Base-by-base conservation (phyloP, 2,797 vertebrate genomes). In the Graptemys geographica region DNA sequence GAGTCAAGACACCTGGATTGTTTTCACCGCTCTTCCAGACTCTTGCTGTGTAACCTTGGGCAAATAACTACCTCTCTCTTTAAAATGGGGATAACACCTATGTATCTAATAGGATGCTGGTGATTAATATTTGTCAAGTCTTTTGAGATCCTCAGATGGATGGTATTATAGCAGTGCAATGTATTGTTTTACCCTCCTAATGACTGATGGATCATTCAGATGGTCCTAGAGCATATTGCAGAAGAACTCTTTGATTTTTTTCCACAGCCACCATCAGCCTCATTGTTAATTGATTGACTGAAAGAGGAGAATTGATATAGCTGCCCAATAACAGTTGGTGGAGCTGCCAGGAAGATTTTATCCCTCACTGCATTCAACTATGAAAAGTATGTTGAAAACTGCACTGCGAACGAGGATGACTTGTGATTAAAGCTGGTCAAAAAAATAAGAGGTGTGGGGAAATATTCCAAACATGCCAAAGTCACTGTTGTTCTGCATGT, bases 161-260 rank as follows among this genome's bases (percentile, higher is more conserved):
- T 55, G 52, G 37, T n/a, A 23, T 19, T 1, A 0, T 2, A 12
- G 41, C 80, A 92, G 13, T 16, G 37, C 25, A 55, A 8, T 0
- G 0, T 2, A 15, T 5, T 74, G 41, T 27, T 87, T 83, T 37
- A 49, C 69, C 23, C 56, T 55, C 55, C 55, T 55, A 55, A 55
- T 25, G 9, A 55, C 0, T 55, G 55, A 55, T 55, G 53, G 53
- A 55, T 55, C 8, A 10, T 72, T 72, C 65, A 72, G 65, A 21
- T 23, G 69, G 19, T 41, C 19, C 69, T 41, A 41, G n/a, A 72
- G 69, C 69, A 41, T 25, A 12, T 21, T 72, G 21, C 19, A 41
- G 69, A 69, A 69, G n/a, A 72, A 41, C n/a, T 72, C 19, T 69
- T 16, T 51, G 37, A 72, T 72, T 72, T 41, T 59, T 16, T 23